Percentiles rank a stretch among this genome's conserved stretches.
Conservation (phyloP, 2,888 invertebrate species). For the Pandemis heparana region DNA sequence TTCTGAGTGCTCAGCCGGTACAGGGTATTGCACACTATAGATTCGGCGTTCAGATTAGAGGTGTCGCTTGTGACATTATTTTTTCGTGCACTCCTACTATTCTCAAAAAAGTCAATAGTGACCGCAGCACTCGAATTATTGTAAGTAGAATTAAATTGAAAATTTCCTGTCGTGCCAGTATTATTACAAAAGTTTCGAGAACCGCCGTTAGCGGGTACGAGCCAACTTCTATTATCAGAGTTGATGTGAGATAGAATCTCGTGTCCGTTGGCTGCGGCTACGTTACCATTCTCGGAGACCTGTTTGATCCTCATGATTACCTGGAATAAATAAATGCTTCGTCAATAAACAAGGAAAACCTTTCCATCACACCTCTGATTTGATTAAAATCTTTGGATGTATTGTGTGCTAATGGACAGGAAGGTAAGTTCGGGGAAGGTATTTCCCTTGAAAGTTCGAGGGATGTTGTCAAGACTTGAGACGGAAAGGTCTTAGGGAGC, state of each 20-base stretch:
- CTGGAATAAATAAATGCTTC: constrained; percentile 60
- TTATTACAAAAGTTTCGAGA: constrained; percentile 53
- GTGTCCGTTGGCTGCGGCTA: constrained; percentile 57
- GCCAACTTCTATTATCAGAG: constrained; percentile 59
- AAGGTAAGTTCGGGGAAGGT: constrained; percentile 10
- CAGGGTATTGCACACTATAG: constrained; percentile 74
- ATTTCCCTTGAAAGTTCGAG: constrained; percentile 27
- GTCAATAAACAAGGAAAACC: constrained; percentile 22
- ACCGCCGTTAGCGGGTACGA: constrained; percentile 52
- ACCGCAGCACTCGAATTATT: constrained; percentile 52
- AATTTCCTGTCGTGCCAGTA: constrained; percentile 52
- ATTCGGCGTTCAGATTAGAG: constrained; percentile 54
- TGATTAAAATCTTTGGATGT: constrained; percentile 7
- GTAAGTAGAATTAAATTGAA: constrained; percentile 58
- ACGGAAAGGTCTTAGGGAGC: constrained; percentile 21
- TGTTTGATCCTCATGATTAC: constrained; percentile 75
- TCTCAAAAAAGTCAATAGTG: constrained; percentile 55
- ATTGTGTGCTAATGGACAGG: constrained; percentile 26
- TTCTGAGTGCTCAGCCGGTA: constrained; percentile 69
- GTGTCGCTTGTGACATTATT: constrained; percentile 47
- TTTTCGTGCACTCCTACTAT: constrained; percentile 50
- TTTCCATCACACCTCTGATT: not conserved
- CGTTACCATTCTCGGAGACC: constrained; percentile 72
- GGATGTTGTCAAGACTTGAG: constrained; percentile 8
- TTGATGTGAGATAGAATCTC: constrained; percentile 57